Evolutionary conservation across 2,113 vertebrate species (phyloP).

Genomic region (Pristiophorus japonicus): DNA sequence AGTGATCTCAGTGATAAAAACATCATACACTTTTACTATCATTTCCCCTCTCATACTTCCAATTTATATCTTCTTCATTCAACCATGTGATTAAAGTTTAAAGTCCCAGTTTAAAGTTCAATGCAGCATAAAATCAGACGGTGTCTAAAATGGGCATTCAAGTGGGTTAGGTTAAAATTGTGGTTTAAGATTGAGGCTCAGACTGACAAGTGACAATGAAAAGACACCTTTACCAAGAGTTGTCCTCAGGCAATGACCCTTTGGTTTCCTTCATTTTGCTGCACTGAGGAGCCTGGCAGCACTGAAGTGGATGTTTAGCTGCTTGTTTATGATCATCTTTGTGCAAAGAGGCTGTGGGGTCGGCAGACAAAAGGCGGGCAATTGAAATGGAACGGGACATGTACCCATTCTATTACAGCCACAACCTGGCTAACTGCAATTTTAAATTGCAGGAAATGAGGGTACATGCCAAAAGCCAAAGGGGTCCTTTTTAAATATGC

Average conservation of each 20-base stretch:
- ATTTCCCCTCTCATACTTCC: background rate
- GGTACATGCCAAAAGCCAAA: background rate
- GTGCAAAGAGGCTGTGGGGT: background rate
- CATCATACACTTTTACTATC: background rate
- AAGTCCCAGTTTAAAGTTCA: background rate
- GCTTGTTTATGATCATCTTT: background rate
- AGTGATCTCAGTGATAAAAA: background rate
- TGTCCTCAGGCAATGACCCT: background rate
- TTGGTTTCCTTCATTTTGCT: conserved; percentile 3
- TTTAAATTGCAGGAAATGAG: background rate
- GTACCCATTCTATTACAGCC: background rate
- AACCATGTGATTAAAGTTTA: conserved; percentile 17
- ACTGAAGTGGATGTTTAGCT: background rate
- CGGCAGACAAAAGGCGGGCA: background rate
- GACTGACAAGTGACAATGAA: background rate
- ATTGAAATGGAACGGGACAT: background rate
- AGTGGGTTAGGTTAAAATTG: background rate
- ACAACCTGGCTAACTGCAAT: background rate
- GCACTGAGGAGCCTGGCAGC: background rate
- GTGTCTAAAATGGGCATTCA: background rate
- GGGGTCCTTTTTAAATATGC: background rate
- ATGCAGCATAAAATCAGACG: background rate
- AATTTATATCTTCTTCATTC: background rate
- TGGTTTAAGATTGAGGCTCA: background rate
- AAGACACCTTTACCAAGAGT: background rate